phyloP scores from a whole-genome alignment of 2,113 vertebrate genomes.

The Hypomesus transpacificus region DNA sequence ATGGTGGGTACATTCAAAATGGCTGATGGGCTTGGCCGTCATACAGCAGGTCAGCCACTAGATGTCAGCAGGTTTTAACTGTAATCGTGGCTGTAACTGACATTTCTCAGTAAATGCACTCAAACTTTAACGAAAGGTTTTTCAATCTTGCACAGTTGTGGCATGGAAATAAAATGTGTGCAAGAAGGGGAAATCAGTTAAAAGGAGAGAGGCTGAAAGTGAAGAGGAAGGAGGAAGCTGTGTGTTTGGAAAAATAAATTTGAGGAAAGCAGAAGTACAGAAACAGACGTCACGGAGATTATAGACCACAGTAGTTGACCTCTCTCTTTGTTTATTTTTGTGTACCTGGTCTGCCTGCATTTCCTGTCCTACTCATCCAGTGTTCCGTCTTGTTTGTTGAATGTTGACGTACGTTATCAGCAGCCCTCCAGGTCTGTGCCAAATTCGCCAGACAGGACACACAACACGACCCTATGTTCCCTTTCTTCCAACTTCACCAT shows the following conservation, averaged over 20 bases:
- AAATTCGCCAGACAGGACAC: too few species aligned
- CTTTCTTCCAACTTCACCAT: too few species aligned
- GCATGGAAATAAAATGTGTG: too few species aligned
- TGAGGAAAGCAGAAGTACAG: not conserved
- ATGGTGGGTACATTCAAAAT: too few species aligned
- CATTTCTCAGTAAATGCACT: too few species aligned
- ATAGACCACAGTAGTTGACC: not conserved
- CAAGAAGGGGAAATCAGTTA: not conserved
- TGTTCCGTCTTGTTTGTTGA: too few species aligned
- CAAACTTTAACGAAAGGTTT: too few species aligned
- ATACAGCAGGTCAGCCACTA: not conserved
- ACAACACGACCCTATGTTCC: too few species aligned
- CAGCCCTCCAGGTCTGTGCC: too few species aligned
- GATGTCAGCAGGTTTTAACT: slow-evolving; percentile 10
- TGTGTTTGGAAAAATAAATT: not conserved
- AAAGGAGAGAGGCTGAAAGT: not conserved
- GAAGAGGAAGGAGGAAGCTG: not conserved
- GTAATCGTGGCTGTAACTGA: too few species aligned
- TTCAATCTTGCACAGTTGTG: too few species aligned
- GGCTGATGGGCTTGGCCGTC: not conserved
- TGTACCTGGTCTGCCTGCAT: not conserved
- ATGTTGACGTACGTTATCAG: too few species aligned
- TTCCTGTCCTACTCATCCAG: not conserved
- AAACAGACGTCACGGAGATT: not conserved
- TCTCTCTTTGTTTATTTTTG: not conserved